Evolutionary conservation across 2,797 vertebrate species (phyloP).

Genomic region (Acanthurus leucopareius): DNA sequence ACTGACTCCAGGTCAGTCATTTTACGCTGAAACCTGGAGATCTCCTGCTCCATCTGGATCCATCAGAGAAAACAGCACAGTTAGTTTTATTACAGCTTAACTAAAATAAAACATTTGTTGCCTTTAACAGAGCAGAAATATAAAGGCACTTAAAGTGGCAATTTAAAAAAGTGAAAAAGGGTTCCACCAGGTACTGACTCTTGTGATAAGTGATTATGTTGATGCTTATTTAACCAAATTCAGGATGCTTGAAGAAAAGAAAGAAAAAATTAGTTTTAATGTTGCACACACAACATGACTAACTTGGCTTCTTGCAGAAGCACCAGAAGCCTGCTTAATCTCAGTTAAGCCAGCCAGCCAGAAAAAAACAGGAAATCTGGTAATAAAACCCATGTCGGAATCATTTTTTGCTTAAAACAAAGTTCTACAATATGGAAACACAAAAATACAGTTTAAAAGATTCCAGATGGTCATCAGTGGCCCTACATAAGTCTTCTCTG

Average conservation of each 20-base stretch:
- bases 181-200: not conserved
- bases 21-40: conserved; percentile 98
- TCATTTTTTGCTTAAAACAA: conserved; percentile 22
- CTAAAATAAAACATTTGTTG: not conserved
- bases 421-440: conserved; percentile 28
- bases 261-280: not conserved
- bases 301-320: conserved; percentile 52
- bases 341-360: conserved; percentile 42
- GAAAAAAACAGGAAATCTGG: conserved; percentile 54
- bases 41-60: conserved; percentile 97
- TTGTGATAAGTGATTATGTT: not conserved
- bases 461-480: conserved; percentile 14
- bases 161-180: not conserved
- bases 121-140: not conserved
- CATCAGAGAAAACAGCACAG: conserved; percentile 8
- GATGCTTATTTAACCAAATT: not conserved
- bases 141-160: not conserved
- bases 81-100: not conserved
- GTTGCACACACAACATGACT: conserved; percentile 41
- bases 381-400: conserved; percentile 43
- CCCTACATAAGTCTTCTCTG: not conserved
- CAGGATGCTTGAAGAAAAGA: not conserved
- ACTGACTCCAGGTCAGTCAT: conserved; percentile 99
- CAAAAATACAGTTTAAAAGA: conserved; percentile 26
- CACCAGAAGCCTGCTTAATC: conserved; percentile 64